Evolutionary conservation across 92 coral and sea anemone species (phyloP).

Genomic region (Micromussa lordhowensis): DNA sequence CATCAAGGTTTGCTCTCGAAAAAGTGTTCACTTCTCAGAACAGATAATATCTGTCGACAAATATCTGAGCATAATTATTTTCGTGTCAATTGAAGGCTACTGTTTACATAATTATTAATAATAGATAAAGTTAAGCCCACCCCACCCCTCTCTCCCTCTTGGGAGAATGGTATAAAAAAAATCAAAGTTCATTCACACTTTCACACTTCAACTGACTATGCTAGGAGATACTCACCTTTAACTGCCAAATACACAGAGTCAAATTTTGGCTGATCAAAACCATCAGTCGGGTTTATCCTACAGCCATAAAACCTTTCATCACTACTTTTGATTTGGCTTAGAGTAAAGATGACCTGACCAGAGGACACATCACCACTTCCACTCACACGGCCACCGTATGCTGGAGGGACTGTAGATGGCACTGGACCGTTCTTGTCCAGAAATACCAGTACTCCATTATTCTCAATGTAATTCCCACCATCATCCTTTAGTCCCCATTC

Average conservation of each 20-base stretch:
- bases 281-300: neutral
- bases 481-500: neutral
- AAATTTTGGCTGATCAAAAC: neutral
- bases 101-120: too few species aligned
- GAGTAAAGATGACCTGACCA: neutral
- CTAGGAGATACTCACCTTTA: neutral
- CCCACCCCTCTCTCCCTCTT: too few species aligned
- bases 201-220: too few species aligned
- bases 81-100: too few species aligned
- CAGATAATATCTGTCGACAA: too few species aligned
- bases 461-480: neutral
- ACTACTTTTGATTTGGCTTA: neutral
- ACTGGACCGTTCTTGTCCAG: neutral
- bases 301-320: neutral
- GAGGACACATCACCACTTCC: neutral
- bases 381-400: constrained; percentile 6
- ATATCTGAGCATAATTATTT: too few species aligned
- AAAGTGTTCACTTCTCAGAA: too few species aligned
- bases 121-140: too few species aligned
- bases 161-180: too few species aligned
- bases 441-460: neutral
- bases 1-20: too few species aligned
- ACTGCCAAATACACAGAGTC: neutral
- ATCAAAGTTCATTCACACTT: too few species aligned
- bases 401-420: neutral